Percentiles rank a stretch among this genome's conserved stretches.
Conservation (phyloP, 2,113 vertebrate species). For the Corapipo altera region DNA sequence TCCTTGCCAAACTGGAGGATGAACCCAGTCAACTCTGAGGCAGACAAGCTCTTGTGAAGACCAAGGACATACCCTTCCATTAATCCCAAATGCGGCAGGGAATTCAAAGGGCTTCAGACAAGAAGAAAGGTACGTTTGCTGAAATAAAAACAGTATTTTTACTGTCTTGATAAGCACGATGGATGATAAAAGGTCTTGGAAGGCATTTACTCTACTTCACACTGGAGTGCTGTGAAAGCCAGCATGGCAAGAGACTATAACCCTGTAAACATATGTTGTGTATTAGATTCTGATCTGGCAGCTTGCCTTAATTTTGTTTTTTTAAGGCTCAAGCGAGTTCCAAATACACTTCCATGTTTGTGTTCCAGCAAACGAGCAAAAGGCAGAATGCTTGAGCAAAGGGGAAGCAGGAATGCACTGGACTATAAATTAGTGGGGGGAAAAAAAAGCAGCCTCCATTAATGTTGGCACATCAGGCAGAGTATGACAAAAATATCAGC, state of each 20-base stretch:
- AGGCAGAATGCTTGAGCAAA: not conserved
- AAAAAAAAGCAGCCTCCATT: not conserved
- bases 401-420: not conserved
- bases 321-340: conserved; percentile 18
- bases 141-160: conserved; percentile 15
- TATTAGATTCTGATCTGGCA: conserved; percentile 69
- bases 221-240: conserved; percentile 43
- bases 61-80: not conserved
- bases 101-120: conserved; percentile 28
- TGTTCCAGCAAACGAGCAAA: conserved; percentile 40
- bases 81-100: not conserved
- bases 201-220: conserved; percentile 59
- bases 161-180: conserved; percentile 27
- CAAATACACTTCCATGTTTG: conserved; percentile 59
- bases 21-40: not conserved
- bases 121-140: conserved; percentile 20
- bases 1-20: not conserved
- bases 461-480: not conserved
- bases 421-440: not conserved
- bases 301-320: conserved; percentile 58
- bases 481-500: conserved; percentile 15
- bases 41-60: not conserved
- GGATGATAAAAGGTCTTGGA: conserved; percentile 54
- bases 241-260: conserved; percentile 37
- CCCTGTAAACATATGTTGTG: conserved; percentile 63